Percentiles rank a stretch among this genome's conserved stretches.
Evolutionary conservation across 2,797 vertebrate species (phyloP).

Genomic region (Lates japonicus): DNA sequence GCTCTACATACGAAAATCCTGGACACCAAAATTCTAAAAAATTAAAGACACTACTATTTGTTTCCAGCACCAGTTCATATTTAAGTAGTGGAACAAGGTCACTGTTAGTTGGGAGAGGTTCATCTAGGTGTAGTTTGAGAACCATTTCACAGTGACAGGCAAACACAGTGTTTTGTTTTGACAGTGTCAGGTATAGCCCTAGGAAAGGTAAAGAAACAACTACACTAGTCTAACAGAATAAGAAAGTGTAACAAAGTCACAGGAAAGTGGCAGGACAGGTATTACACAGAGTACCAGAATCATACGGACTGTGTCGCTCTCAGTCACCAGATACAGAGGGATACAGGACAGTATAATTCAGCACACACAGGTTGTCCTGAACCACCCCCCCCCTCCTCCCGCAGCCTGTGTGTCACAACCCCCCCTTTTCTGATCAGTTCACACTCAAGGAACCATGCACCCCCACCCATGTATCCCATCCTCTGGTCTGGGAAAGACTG

Average conservation of each 20-base stretch:
- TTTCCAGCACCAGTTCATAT: neutral
- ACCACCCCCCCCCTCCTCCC: neutral
- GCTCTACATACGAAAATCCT: neutral
- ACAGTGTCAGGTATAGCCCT: neutral
- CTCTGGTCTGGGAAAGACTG: conserved; percentile 73
- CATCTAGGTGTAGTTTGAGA: neutral
- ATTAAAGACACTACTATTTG: neutral
- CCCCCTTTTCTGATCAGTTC: conserved; percentile 1
- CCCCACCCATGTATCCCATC: conserved; percentile 75
- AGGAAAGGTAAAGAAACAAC: neutral
- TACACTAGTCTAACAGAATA: neutral
- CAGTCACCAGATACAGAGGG: neutral
- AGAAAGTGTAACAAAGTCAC: neutral
- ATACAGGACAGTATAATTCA: neutral
- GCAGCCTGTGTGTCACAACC: neutral
- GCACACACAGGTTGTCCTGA: neutral
- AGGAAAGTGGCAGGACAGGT: neutral
- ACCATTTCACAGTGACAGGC: neutral
- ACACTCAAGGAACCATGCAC: conserved; percentile 42
- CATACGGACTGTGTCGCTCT: neutral
- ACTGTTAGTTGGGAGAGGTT: neutral
- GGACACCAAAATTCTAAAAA: neutral
- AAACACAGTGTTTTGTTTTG: no score
- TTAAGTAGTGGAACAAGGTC: neutral
- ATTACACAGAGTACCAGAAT: neutral